Evolutionary conservation across 2,797 vertebrate species (phyloP).

Genomic region (Anabacerthia variegaticeps): DNA sequence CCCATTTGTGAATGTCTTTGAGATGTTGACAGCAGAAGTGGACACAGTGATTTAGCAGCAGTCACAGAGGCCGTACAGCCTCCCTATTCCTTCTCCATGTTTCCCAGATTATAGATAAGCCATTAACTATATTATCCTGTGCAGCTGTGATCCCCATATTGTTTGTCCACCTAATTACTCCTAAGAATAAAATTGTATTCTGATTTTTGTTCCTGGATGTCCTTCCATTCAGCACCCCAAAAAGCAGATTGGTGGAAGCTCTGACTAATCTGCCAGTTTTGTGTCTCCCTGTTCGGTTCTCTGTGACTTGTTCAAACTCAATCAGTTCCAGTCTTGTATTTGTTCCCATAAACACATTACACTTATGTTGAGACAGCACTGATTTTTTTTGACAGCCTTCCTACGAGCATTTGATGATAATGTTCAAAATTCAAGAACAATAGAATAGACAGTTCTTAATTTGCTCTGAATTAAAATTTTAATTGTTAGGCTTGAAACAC

Average conservation of each 20-base stretch:
- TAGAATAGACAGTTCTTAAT: background rate
- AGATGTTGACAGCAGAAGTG: slow-evolving; percentile 12
- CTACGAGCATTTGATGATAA: background rate
- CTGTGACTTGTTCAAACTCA: background rate
- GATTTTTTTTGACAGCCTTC: background rate
- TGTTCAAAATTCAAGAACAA: background rate
- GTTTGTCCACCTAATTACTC: slow-evolving; percentile 16
- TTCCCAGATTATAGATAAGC: background rate
- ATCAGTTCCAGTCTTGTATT: background rate
- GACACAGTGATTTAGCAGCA: slow-evolving; percentile 30
- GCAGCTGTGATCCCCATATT: background rate
- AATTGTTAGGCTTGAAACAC: background rate
- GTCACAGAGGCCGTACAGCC: background rate
- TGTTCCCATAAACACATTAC: background rate
- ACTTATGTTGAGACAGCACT: background rate
- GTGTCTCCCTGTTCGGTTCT: background rate
- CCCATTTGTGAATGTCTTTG: slow-evolving; percentile 35
- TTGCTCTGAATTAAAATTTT: background rate
- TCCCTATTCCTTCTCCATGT: background rate
- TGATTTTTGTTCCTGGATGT: background rate
- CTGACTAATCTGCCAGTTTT: background rate
- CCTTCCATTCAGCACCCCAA: background rate
- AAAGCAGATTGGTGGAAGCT: background rate
- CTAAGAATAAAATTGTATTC: background rate
- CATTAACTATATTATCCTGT: background rate